phyloP scores from a whole-genome alignment of 2,113 vertebrate species.

The Sprattus sprattus region DNA sequence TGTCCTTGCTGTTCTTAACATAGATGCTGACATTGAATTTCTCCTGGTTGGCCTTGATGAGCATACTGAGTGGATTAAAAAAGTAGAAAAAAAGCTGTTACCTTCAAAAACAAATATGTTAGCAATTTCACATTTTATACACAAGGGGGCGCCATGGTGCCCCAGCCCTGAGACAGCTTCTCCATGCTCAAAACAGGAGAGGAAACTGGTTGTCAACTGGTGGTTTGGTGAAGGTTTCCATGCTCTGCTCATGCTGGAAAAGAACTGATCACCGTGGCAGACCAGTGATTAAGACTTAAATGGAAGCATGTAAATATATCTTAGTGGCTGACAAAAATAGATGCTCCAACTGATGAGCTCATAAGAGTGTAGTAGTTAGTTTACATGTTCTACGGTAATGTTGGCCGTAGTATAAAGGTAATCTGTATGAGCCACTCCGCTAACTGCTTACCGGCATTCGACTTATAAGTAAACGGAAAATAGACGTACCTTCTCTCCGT shows the following conservation, averaged over 20 bases:
- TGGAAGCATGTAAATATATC: not conserved
- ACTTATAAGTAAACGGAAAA: no score
- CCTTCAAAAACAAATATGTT: constrained; percentile 17
- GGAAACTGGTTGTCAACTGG: not conserved
- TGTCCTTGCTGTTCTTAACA: constrained; percentile 83
- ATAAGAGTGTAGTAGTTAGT: no score
- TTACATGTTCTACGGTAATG: no score
- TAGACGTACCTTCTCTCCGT: no score
- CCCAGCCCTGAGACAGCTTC: not conserved
- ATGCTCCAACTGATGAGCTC: not conserved
- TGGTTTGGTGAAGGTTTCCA: constrained; percentile 13
- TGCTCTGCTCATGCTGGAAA: constrained; percentile 1
- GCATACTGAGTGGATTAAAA: constrained; percentile 59
- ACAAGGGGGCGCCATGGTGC: not conserved
- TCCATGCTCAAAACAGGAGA: not conserved
- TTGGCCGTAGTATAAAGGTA: no score
- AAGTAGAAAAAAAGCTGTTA: constrained; percentile 28
- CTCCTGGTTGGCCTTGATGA: constrained; percentile 78
- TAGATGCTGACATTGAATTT: constrained; percentile 79
- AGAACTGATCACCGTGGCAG: not conserved
- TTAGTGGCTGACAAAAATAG: not conserved
- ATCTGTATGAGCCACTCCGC: no score
- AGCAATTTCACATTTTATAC: not conserved
- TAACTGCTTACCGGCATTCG: no score
- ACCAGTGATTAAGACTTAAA: not conserved